Percentiles rank a stretch among this genome's conserved stretches.
Conservation (phyloP, 2,113 vertebrate species). For the Dissostichus mawsoni region DNA sequence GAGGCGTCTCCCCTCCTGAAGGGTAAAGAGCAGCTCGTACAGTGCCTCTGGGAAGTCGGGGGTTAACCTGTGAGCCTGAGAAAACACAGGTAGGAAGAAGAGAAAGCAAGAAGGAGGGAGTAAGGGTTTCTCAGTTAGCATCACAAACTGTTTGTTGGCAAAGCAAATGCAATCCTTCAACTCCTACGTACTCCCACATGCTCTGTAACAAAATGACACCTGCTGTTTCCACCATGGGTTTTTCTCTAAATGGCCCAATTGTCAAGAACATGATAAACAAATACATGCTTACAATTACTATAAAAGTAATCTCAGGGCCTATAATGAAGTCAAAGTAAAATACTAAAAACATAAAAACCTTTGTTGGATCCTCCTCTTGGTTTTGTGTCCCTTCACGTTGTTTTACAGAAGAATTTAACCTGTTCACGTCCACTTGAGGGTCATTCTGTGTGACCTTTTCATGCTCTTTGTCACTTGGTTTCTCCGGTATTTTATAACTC, state of each 20-base stretch:
- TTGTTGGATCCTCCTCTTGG: slow-evolving; percentile 43
- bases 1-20: slow-evolving; percentile 84
- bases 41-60: slow-evolving; percentile 84
- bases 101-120: neutral
- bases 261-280: neutral
- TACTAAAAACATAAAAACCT: slow-evolving; percentile 54
- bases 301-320: neutral
- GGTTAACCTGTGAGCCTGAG: slow-evolving; percentile 76
- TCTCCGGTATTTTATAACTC: slow-evolving; percentile 12
- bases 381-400: slow-evolving; percentile 15
- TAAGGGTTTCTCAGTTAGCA: slow-evolving; percentile 44
- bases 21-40: slow-evolving; percentile 82
- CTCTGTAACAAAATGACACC: slow-evolving; percentile 31
- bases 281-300: neutral
- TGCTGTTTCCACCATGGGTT: slow-evolving; percentile 35
- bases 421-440: slow-evolving; percentile 17
- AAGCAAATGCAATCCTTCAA: slow-evolving; percentile 32
- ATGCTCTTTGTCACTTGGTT: slow-evolving; percentile 10
- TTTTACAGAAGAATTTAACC: slow-evolving; percentile 27
- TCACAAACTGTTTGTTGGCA: slow-evolving; percentile 58
- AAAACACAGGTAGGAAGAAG: slow-evolving; percentile 35
- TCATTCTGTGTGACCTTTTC: slow-evolving; percentile 8
- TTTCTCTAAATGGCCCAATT: neutral
- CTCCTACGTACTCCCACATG: slow-evolving; percentile 59
- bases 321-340: neutral